Conservation (phyloP, 2,888 invertebrate genomes). For the Osmoderma eremita region DNA sequence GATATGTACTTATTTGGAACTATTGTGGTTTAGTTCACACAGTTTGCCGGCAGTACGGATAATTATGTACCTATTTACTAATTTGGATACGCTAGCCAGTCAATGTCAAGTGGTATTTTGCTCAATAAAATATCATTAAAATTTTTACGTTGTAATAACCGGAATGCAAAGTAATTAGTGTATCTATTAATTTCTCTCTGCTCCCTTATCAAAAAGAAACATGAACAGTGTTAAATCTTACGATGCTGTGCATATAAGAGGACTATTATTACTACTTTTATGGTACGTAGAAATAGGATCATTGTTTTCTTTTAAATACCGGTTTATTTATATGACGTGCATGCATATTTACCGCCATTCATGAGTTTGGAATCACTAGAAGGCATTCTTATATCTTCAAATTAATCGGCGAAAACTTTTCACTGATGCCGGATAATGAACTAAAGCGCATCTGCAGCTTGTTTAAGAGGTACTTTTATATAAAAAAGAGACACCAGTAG, state of each 20-base stretch:
- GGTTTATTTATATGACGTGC: too few relatives aligned
- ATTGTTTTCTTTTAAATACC: neutral
- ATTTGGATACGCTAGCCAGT: conserved; percentile 31
- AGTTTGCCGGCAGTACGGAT: conserved; percentile 31
- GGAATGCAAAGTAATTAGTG: neutral
- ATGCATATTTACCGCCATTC: too few relatives aligned
- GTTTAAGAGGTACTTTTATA: too few relatives aligned
- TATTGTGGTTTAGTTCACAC: conserved; percentile 30
- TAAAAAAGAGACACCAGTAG: too few relatives aligned
- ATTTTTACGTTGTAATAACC: neutral
- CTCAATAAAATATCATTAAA: conserved; percentile 5
- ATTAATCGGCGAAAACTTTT: too few relatives aligned
- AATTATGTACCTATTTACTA: conserved; percentile 34
- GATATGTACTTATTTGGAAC: conserved; percentile 1
- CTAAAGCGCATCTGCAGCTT: too few relatives aligned
- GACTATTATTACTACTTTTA: conserved; percentile 26
- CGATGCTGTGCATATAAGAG: conserved; percentile 18
- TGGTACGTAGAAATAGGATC: conserved; percentile 25
- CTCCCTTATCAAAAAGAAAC: neutral
- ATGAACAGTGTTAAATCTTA: conserved; percentile 11
- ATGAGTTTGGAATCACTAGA: too few relatives aligned
- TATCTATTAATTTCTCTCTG: neutral
- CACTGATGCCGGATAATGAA: too few relatives aligned
- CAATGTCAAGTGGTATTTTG: conserved; percentile 34
- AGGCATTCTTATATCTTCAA: too few relatives aligned